These are phyloP conservation scores for Limenitis camilla DNA, from an alignment of 2,888 invertebrate species.

Conservation along the genomic window DNA sequence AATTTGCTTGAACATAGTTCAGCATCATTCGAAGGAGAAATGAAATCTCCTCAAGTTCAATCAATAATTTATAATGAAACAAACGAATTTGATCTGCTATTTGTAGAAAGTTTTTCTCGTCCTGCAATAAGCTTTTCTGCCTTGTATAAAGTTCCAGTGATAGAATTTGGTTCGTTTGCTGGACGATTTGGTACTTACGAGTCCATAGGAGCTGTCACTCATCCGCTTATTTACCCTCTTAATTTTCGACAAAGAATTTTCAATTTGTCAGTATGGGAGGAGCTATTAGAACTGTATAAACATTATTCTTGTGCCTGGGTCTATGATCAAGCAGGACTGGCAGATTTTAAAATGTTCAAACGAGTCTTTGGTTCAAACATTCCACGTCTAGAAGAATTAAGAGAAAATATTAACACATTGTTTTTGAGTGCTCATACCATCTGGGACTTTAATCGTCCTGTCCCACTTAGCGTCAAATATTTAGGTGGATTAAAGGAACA, in stretches of 20 bases:
- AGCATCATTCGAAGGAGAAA: slow-evolving; percentile 4
- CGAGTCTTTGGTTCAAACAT: slow-evolving; percentile 24
- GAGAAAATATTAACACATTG: slow-evolving; percentile 38
- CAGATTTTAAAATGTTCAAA: slow-evolving; percentile 16
- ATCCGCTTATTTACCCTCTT: slow-evolving; percentile 29
- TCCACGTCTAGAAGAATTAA: slow-evolving; percentile 26
- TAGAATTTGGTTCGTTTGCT: too few relatives aligned
- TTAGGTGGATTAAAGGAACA: slow-evolving; percentile 49
- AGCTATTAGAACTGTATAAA: slow-evolving; percentile 25
- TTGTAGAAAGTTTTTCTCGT: slow-evolving; percentile 24
- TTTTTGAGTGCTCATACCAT: slow-evolving; percentile 48
- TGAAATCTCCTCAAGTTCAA: slow-evolving; percentile 10
- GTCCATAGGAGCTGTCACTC: slow-evolving; percentile 25
- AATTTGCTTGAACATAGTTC: background rate
- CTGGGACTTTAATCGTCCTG: slow-evolving; percentile 40
- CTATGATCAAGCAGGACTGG: background rate
- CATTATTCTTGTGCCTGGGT: background rate
- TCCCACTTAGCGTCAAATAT: slow-evolving; percentile 44
- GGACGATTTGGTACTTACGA: slow-evolving; percentile 18
- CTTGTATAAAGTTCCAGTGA: too few relatives aligned
- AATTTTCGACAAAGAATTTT: slow-evolving; percentile 24
- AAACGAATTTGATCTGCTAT: slow-evolving; percentile 34
- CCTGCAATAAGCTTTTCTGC: too few relatives aligned
- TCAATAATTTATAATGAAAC: slow-evolving; percentile 8
- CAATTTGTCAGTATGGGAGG: slow-evolving; percentile 32